A percentile compares a stretch with the other conserved stretches of the same genome.
Evolutionary conservation across 2,113 vertebrate genomes (phyloP).

Genomic region (Microtus pennsylvanicus): DNA sequence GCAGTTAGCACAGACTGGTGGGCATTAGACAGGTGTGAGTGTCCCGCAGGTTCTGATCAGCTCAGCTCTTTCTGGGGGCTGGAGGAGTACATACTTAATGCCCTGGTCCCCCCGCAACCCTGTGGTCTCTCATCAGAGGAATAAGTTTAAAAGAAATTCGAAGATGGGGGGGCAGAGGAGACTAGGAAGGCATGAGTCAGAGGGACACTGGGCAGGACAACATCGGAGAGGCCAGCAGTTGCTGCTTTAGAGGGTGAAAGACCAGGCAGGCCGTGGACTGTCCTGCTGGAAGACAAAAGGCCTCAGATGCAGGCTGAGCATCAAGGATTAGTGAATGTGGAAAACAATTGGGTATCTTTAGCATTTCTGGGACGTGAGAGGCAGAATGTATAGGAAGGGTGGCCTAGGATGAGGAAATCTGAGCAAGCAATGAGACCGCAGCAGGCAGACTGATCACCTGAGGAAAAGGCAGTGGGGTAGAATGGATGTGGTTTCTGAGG

Average conservation of each 20-base stretch:
- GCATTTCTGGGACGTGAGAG: background rate
- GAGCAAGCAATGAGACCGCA: background rate
- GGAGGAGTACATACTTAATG: background rate
- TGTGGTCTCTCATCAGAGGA: background rate
- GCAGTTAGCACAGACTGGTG: background rate
- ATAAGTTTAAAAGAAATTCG: background rate
- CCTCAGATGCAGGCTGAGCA: background rate
- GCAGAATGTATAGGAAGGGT: background rate
- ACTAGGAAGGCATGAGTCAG: background rate
- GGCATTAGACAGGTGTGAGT: background rate
- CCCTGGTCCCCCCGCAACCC: background rate
- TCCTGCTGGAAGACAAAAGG: background rate
- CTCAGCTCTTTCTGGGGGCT: background rate
- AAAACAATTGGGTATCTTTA: background rate
- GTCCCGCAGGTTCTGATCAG: background rate
- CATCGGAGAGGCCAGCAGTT: background rate
- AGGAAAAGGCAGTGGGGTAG: background rate
- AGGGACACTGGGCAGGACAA: background rate
- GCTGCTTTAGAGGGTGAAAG: background rate
- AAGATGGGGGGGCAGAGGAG: background rate
- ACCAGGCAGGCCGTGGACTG: background rate
- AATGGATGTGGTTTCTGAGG: background rate
- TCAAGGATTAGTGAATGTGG: background rate
- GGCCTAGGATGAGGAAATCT: background rate
- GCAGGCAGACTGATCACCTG: background rate